Evolutionary conservation across 2,113 vertebrate genomes (phyloP), one percentile per base, ranked within the genome.

Genomic region (Sinocyclocheilus grahami): DNA sequence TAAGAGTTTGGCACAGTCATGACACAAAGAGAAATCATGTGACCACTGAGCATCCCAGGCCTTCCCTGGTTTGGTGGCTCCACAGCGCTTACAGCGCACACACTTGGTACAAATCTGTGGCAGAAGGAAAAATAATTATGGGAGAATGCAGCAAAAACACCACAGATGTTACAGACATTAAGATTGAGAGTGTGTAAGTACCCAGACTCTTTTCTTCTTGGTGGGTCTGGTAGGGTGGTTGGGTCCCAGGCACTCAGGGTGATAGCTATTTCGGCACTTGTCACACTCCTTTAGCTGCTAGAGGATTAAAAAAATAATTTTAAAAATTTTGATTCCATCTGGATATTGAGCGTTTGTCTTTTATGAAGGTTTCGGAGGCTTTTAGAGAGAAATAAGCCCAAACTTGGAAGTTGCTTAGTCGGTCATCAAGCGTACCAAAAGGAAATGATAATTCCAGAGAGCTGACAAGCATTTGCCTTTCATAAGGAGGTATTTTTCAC

Each of bases 191-290:
- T 24, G 2, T 75, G 42, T 42, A 42, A 42, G 42, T 46, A 99
- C 98, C 98, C 98, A 99, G 90, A 99, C 96, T 95, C 97, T 97
- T 95, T 98, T 99, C 92, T 98, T 99, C 96, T 99, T 99, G 42
- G 97, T 99, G 87, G 97, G 97, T 94, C 97, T 97, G 78, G 96
- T 97, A 55, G 98, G 98, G 95, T 99, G 98, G 94, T 98, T 99
- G 89, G 98, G 97, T 93, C 96, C 97, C 96, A 99, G 97, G 97
- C 98, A 99, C 97, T 99, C 98, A 1, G 98, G 97, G 96, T 99
- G 98, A 95, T 98, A 99, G 95, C 97, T 98, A 96, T 99, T 99
- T 94, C 97, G 97, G 97, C 98, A 99, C 96, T 99, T 99, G 92
- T 97, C 96, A 91, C 98, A 99, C 95, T 99, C 97, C 89, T 99